Percentiles rank a stretch among this genome's conserved stretches.
Evolutionary conservation across 1,140 invertebrate species (phyloP).

Genomic region (Hyles euphorbiae): DNA sequence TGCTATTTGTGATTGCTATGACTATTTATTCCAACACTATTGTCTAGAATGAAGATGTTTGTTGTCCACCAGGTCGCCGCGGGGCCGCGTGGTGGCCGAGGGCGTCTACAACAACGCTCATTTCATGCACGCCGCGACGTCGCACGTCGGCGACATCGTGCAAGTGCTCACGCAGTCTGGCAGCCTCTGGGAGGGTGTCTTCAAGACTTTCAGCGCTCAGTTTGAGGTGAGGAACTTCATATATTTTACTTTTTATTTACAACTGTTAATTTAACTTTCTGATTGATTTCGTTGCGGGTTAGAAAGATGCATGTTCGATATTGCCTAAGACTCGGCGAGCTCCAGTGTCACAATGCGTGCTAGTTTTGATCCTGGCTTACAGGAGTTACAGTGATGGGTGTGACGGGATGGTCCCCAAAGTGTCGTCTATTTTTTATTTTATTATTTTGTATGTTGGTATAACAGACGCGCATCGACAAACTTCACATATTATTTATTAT

Average conservation of each 20-base stretch:
- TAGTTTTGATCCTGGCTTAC: too few relatives aligned
- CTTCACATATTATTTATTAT: too few relatives aligned
- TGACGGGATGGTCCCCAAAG: too few relatives aligned
- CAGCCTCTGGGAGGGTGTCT: slow-evolving; percentile 89
- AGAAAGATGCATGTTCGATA: too few relatives aligned
- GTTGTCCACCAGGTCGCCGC: slow-evolving; percentile 75
- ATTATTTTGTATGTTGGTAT: too few relatives aligned
- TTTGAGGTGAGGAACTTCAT: slow-evolving; percentile 77
- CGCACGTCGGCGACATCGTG: slow-evolving; percentile 87
- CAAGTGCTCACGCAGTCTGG: slow-evolving; percentile 89
- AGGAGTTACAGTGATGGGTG: too few relatives aligned
- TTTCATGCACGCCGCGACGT: slow-evolving; percentile 90
- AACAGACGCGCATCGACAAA: too few relatives aligned
- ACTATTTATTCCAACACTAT: not conserved
- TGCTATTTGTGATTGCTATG: too few relatives aligned
- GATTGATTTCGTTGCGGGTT: too few relatives aligned
- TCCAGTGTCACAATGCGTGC: too few relatives aligned
- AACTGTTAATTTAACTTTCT: not conserved
- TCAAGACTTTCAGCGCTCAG: slow-evolving; percentile 89
- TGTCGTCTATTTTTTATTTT: too few relatives aligned
- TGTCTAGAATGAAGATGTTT: slow-evolving; percentile 1
- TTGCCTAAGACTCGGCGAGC: too few relatives aligned
- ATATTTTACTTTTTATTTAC: not conserved
- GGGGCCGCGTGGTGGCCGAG: slow-evolving; percentile 81
- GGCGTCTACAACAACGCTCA: slow-evolving; percentile 91